Percentiles rank a stretch among this genome's conserved stretches.
phyloP scores from a whole-genome alignment of 1,140 invertebrate genomes.

The Metopolophium dirhodum region DNA sequence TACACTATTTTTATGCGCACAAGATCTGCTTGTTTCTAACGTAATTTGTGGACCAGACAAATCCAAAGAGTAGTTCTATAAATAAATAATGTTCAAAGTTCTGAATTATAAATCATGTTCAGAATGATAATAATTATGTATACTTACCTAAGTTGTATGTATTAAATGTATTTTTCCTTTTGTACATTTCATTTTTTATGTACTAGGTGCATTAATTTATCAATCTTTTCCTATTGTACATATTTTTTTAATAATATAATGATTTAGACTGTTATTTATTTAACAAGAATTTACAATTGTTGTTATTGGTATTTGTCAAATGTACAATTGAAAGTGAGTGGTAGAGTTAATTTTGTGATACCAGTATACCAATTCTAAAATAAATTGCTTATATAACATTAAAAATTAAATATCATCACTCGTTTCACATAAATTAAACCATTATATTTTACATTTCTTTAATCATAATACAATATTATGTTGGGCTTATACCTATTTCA shows the following conservation, averaged over 20 bases:
- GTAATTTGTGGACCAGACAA: neutral
- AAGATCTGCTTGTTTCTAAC: conserved; percentile 15
- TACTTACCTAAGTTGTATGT: conserved; percentile 16
- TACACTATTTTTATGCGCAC: neutral
- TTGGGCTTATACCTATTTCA: neutral
- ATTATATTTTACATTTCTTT: conserved; percentile 13
- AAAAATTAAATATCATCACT: neutral
- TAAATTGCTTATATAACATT: neutral
- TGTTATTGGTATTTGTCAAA: neutral
- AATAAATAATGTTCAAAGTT: conserved; percentile 1
- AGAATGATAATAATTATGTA: conserved; percentile 37
- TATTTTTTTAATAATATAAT: conserved; percentile 47
- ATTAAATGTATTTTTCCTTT: conserved; percentile 43
- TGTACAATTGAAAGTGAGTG: neutral
- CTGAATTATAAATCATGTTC: neutral
- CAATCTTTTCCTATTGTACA: conserved; percentile 48
- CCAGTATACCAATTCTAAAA: neutral
- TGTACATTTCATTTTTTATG: conserved; percentile 40
- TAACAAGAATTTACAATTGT: conserved; percentile 24
- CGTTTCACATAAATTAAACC: neutral
- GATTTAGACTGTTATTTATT: conserved; percentile 34
- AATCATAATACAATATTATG: neutral
- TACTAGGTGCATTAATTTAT: conserved; percentile 37
- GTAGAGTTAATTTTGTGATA: neutral
- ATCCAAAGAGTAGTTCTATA: neutral